Percentiles rank a stretch among this genome's conserved stretches.
Conservation (phyloP, 2,888 invertebrate genomes). For the Macrophya annulata region DNA sequence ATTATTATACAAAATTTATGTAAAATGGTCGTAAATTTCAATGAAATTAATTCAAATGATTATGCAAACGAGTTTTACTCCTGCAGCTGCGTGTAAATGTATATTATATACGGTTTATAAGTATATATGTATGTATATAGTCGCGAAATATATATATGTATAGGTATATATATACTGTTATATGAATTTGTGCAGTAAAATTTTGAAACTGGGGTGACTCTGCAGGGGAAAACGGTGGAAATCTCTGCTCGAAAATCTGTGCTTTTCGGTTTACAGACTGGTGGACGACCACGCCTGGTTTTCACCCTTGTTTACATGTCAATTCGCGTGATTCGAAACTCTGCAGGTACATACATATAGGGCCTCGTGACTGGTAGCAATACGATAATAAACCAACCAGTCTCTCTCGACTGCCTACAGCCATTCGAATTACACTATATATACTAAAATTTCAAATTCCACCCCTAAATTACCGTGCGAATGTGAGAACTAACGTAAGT, state of each 20-base stretch:
- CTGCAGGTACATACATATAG: background rate
- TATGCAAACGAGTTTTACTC: conserved; percentile 25
- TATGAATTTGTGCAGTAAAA: background rate
- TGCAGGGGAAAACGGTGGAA: background rate
- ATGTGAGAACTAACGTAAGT: background rate
- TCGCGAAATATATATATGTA: background rate
- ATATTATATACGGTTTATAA: background rate
- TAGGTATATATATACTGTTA: background rate
- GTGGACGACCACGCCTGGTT: conserved; percentile 20
- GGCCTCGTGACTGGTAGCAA: conserved; percentile 37
- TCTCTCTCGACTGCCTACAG: background rate
- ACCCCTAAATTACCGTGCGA: conserved; percentile 8
- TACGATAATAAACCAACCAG: conserved; percentile 25
- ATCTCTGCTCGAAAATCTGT: conserved; percentile 2
- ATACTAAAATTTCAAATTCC: background rate
- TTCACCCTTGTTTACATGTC: conserved; percentile 47
- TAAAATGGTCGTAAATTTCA: conserved; percentile 16
- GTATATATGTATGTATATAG: background rate
- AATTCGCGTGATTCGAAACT: conserved; percentile 38
- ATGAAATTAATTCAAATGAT: conserved; percentile 15
- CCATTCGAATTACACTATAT: background rate
- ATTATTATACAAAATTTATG: conserved; percentile 17
- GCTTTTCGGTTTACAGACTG: background rate
- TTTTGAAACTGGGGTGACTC: background rate
- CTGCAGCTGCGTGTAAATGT: conserved; percentile 16